Evolutionary conservation across 1,140 invertebrate species (phyloP).

Genomic region (Adoxophyes honmai): DNA sequence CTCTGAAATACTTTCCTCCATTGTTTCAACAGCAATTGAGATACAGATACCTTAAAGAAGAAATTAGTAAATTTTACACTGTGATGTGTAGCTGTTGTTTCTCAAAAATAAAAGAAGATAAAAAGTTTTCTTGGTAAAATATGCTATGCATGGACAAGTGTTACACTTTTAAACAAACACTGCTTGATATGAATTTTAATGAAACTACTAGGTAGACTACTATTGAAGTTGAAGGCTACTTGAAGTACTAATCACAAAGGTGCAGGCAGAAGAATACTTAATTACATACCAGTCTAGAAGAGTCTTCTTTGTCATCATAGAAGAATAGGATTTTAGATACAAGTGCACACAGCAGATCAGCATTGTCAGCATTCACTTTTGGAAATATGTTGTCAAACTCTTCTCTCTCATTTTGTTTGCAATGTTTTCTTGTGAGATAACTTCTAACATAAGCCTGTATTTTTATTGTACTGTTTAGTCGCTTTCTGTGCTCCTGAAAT

Average conservation of each 20-base stretch:
- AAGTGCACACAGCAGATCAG: constrained; percentile 76
- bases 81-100: too few relatives aligned
- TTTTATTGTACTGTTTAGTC: constrained; percentile 83
- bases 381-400: constrained; percentile 83
- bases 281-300: constrained; percentile 82
- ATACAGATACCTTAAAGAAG: constrained; percentile 79
- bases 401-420: constrained; percentile 81
- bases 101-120: too few relatives aligned
- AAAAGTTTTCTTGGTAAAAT: too few relatives aligned
- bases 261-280: too few relatives aligned
- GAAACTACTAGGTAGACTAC: neutral
- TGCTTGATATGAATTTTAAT: constrained; percentile 8
- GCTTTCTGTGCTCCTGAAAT: constrained; percentile 81
- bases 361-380: constrained; percentile 69
- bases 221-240: too few relatives aligned
- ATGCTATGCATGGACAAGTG: too few relatives aligned
- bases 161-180: too few relatives aligned
- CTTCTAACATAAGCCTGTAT: constrained; percentile 90
- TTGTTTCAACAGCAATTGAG: constrained; percentile 79
- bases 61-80: too few relatives aligned
- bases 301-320: constrained; percentile 84
- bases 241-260: too few relatives aligned
- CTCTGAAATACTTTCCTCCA: constrained; percentile 77
- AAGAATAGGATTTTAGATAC: constrained; percentile 86
- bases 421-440: constrained; percentile 82